Evolutionary conservation across 2,113 vertebrate species (phyloP).

Genomic region (Otolemur garnettii): DNA sequence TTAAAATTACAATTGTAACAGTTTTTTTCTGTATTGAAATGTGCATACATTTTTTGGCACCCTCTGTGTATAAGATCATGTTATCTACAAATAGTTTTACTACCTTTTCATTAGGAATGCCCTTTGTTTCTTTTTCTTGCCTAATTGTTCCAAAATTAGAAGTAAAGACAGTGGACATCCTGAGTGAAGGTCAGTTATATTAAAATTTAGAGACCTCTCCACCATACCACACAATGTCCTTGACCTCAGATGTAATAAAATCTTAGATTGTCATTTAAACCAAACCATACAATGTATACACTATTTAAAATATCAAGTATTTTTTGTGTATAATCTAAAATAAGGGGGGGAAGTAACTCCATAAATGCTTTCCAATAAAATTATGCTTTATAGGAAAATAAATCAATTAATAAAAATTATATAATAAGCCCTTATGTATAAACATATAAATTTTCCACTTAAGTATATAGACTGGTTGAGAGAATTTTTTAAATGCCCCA

Average conservation of each 20-base stretch:
- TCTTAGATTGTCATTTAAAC: not conserved
- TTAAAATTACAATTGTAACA: too few species aligned
- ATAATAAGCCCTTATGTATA: too few species aligned
- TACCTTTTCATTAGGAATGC: not conserved
- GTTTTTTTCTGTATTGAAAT: too few species aligned
- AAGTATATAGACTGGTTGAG: too few species aligned
- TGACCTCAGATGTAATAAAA: not conserved
- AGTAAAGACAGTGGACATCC: not conserved
- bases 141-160: not conserved
- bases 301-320: not conserved
- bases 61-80: too few species aligned
- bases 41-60: too few species aligned
- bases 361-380: not conserved
- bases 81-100: not conserved
- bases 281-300: not conserved
- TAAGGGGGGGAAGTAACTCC: not conserved
- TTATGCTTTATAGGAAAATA: not conserved
- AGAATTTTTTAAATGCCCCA: too few species aligned
- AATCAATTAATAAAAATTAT: too few species aligned
- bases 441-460: too few species aligned
- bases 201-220: not conserved
- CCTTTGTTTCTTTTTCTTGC: not conserved
- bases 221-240: not conserved
- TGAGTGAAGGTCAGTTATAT: not conserved
- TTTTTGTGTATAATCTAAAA: not conserved